phyloP scores from a whole-genome alignment of 1,140 invertebrate genomes.

The Drosophila micromelanica region DNA sequence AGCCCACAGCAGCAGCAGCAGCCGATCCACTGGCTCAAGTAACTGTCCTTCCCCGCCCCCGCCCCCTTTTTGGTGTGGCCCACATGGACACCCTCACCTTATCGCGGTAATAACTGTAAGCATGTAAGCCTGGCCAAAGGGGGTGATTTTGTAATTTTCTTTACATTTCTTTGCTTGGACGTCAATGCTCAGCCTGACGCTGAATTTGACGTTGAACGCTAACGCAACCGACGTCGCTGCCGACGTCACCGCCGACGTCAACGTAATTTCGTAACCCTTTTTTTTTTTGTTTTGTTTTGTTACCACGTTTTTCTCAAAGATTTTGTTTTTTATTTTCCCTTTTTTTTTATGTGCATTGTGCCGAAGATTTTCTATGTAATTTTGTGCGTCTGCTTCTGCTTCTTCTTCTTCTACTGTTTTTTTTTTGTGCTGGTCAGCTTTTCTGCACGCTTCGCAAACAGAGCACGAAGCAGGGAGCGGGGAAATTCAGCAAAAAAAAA shows the following conservation, averaged over 20 bases:
- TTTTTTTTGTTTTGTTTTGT: too few species aligned
- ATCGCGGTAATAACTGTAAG: constrained; percentile 82
- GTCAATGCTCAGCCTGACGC: not conserved
- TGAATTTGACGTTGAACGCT: not conserved
- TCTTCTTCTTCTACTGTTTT: constrained; percentile 42
- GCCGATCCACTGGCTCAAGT: constrained; percentile 13
- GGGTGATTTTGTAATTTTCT: constrained; percentile 82
- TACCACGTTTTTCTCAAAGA: constrained; percentile 54
- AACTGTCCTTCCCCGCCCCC: not conserved
- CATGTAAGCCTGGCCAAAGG: constrained; percentile 81
- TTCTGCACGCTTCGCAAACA: too few species aligned
- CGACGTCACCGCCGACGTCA: constrained; percentile 16
- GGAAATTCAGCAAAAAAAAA: too few species aligned
- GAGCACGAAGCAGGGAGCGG: too few species aligned
- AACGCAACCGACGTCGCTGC: not conserved
- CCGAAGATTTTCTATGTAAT: constrained; percentile 75
- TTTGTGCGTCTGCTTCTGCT: constrained; percentile 59
- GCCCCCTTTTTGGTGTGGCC: constrained; percentile 1
- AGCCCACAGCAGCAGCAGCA: constrained; percentile 34
- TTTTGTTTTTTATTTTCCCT: constrained; percentile 60
- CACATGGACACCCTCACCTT: constrained; percentile 51
- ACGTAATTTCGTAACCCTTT: constrained; percentile 57
- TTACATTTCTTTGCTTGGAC: constrained; percentile 74
- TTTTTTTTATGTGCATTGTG: constrained; percentile 62
- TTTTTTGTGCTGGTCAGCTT: too few species aligned